These are phyloP conservation scores for Cantharis rufa DNA, from an alignment of 2,888 invertebrate species.

Conservation along the genomic window DNA sequence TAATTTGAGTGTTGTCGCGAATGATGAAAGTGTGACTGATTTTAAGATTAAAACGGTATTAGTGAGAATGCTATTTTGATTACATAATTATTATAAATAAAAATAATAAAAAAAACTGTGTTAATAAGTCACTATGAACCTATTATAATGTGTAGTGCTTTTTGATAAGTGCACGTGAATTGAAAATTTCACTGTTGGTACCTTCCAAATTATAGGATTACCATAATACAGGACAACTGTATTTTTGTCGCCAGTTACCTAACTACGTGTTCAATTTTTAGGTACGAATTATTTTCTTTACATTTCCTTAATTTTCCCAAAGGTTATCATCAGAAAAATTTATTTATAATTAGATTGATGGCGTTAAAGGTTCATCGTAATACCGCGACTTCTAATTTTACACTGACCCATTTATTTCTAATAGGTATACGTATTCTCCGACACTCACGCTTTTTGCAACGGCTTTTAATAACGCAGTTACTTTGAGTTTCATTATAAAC, in stretches of 20 bases:
- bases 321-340: background rate
- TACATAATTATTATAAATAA: conserved; percentile 11
- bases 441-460: conserved; percentile 1
- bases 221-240: background rate
- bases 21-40: conserved; percentile 29
- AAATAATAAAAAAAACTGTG: conserved; percentile 9
- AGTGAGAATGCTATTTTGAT: conserved; percentile 20
- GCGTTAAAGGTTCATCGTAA: conserved; percentile 1
- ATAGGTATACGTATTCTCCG: background rate
- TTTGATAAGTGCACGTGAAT: conserved; percentile 8
- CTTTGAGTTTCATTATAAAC: background rate
- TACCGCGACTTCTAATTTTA: conserved; percentile 7
- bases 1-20: conserved; percentile 30
- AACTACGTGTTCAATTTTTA: background rate
- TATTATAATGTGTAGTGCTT: conserved; percentile 18
- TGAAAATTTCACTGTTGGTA: background rate
- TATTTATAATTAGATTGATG: conserved; percentile 1
- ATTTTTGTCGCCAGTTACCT: background rate
- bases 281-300: background rate
- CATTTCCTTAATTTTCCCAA: background rate
- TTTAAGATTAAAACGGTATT: conserved; percentile 22
- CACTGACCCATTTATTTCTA: conserved; percentile 27
- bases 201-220: conserved; percentile 1
- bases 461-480: background rate
- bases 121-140: conserved; percentile 12